Base-by-base conservation (phyloP, 2,113 vertebrate species). In the Neomonachus schauinslandi region DNA sequence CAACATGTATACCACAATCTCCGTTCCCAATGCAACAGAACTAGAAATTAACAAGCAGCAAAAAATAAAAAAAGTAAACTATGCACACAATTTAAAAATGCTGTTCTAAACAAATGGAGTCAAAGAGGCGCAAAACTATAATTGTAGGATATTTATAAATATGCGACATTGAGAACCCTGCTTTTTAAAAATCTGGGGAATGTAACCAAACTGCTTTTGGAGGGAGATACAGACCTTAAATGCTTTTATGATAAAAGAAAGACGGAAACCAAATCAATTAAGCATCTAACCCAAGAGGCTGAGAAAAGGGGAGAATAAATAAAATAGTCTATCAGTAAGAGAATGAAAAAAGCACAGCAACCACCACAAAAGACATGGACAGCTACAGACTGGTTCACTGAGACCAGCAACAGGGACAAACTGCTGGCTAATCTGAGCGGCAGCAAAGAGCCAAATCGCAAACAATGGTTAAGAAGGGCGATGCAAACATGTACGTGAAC, bases 91-190 rank as follows among this genome's bases (percentile, higher is more conserved):
- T 36, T 79, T 65, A 14, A 63, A 91, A 83, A 57, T 33, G 19
- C 6, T 87, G 80, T 95, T 74, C 53, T 63, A 61, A 94, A 55
- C 91, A 67, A 80, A 33, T 63, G 22, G 76, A 67, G 59, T 82
- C 61, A 86, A 80, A 89, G 89, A 42, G 89, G 57, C 4, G 85
- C 57, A 91, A 93, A 51, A 8, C 11, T 28, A n/a, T 46, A 71
- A 87, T 4, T 18, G 1, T 8, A 93, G 5, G 42, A 36, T 39
- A 91, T 55, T 51, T 81, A 53, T 74, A 84, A 49, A 49, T 7
- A 49, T 7, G 69, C 19, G 36, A 39, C 46, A 76, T 1, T 28
- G 59, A 90, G 91, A 77, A 86, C 1, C 2, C 14, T 5, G 39
- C 28, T 36, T 91, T 49, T 57, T 21, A 76, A 80, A 94, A 92